Conservation (phyloP, 1,140 invertebrate species). For the Apis laboriosa region DNA sequence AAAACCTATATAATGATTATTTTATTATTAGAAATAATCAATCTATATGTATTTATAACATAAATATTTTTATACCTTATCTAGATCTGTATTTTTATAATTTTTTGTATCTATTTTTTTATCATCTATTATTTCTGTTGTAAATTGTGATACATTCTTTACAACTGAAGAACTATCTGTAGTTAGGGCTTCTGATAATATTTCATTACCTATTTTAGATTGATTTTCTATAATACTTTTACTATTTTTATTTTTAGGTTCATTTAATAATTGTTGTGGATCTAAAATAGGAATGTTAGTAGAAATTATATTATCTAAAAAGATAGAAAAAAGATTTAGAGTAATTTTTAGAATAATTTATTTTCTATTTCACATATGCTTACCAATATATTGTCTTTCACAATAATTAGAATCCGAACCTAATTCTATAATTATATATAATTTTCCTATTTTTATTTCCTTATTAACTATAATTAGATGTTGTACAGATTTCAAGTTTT, state of each 20-base stretch:
- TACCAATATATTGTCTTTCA: conserved; percentile 80
- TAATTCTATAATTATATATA: conserved; percentile 79
- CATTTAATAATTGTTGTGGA: conserved; percentile 41
- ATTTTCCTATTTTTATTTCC: conserved; percentile 75
- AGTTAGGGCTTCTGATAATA: conserved; percentile 52
- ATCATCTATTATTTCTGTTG: conserved; percentile 60
- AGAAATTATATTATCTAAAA: conserved; percentile 67
- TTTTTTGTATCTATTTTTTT: conserved; percentile 59
- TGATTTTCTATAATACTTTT: conserved; percentile 68
- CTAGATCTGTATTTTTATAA: conserved; percentile 52
- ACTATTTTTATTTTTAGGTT: conserved; percentile 53
- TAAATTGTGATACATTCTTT: conserved; percentile 47
- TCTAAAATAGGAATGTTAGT: conserved; percentile 72
- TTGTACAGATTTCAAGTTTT: conserved; percentile 67
- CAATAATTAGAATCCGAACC: conserved; percentile 80
- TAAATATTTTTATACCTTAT: conserved; percentile 65
- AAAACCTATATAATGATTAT: conserved; percentile 67
- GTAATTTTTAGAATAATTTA: conserved; percentile 45
- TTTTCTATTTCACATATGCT: conserved; percentile 42
- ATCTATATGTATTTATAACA: neutral
- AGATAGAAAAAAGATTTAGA: neutral
- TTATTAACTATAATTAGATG: conserved; percentile 71
- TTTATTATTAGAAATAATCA: neutral
- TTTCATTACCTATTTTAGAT: conserved; percentile 61
- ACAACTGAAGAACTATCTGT: conserved; percentile 50